These are phyloP conservation scores for Harlomillsia oculata DNA, from an alignment of 1,140 invertebrate species.

Conservation along the genomic window DNA sequence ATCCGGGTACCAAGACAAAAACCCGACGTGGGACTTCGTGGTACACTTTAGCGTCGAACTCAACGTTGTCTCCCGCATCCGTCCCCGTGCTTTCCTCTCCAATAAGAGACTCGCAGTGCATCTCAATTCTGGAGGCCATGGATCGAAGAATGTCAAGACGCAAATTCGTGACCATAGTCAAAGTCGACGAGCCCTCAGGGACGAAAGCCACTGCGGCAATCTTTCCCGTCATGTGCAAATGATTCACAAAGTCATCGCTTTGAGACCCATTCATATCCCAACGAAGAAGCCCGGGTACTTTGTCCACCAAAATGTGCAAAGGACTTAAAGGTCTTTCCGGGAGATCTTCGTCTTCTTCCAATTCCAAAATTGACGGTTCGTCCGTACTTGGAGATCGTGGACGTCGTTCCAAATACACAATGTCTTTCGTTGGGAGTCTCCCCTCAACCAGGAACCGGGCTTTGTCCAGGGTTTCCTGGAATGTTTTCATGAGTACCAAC, in stretches of 20 bases:
- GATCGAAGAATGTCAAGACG: slow-evolving; percentile 69
- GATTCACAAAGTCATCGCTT: slow-evolving; percentile 29
- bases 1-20: slow-evolving; percentile 54
- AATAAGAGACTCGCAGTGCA: slow-evolving; percentile 74
- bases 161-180: slow-evolving; percentile 44
- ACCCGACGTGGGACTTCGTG: slow-evolving; percentile 70
- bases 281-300: slow-evolving; percentile 16
- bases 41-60: slow-evolving; percentile 10
- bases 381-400: neutral
- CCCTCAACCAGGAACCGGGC: slow-evolving; percentile 27
- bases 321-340: slow-evolving; percentile 9
- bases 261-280: too few species aligned
- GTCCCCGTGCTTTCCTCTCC: slow-evolving; percentile 61
- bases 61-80: too few species aligned
- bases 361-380: neutral
- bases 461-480: slow-evolving; percentile 17
- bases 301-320: slow-evolving; percentile 29
- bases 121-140: slow-evolving; percentile 62
- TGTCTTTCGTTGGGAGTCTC: slow-evolving; percentile 9
- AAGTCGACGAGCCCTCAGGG: slow-evolving; percentile 1
- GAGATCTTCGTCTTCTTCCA: neutral
- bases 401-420: neutral
- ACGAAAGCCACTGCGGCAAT: slow-evolving; percentile 24
- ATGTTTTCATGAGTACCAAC: slow-evolving; percentile 24
- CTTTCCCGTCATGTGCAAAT: slow-evolving; percentile 48